These are phyloP conservation scores for Aegotheles bennettii DNA, from an alignment of 2,113 vertebrate species.

Conservation along the genomic window DNA sequence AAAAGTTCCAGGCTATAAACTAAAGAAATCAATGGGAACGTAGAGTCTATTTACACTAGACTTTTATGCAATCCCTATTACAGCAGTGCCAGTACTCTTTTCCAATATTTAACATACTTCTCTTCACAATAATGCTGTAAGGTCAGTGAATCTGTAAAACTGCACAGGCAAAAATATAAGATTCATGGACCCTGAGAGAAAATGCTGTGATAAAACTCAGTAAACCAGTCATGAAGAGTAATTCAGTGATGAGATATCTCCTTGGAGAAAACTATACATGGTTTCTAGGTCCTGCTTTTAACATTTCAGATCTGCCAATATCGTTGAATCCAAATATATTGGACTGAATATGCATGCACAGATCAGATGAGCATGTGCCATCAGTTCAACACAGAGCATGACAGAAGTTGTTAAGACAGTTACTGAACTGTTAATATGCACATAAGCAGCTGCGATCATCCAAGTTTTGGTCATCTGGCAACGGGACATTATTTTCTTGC, in stretches of 20 bases:
- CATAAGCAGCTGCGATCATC: not conserved
- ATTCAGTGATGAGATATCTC: not conserved
- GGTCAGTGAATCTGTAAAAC: not conserved
- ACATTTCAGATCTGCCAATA: not conserved
- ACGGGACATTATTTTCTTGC: not conserved
- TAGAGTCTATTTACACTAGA: not conserved
- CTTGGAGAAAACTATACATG: not conserved
- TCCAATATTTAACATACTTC: not conserved
- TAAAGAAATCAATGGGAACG: not conserved
- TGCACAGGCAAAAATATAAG: not conserved
- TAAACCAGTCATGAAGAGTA: not conserved
- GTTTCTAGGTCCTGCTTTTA: not conserved
- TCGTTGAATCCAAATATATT: not conserved
- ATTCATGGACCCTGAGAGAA: not conserved
- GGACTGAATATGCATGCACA: not conserved
- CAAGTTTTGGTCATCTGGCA: not conserved
- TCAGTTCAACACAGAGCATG: not conserved
- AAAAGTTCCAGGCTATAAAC: not conserved
- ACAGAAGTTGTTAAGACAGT: not conserved
- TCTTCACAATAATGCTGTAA: not conserved
- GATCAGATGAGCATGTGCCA: not conserved
- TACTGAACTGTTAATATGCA: not conserved
- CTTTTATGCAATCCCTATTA: not conserved
- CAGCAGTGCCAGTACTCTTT: not conserved
- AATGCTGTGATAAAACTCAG: not conserved